Percentiles rank a stretch among this genome's conserved stretches.
Evolutionary conservation across 2,113 vertebrate species (phyloP).

Genomic region (Syngnathus scovelli): DNA sequence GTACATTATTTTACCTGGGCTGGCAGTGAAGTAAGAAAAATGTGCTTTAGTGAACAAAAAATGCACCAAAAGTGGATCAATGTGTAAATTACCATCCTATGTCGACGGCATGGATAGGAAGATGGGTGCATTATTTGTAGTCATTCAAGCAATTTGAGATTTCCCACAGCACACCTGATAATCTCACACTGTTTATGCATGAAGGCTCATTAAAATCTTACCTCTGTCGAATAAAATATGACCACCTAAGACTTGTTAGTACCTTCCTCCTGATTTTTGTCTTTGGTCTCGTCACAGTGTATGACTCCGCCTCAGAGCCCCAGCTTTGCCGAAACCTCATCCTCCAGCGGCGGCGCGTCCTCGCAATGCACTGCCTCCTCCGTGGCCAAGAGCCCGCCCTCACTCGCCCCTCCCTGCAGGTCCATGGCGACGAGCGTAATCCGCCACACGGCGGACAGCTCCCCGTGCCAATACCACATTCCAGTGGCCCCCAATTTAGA

Average conservation of each 20-base stretch:
- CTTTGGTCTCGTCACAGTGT: slow-evolving; percentile 70
- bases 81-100: too few relatives aligned
- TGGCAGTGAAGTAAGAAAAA: too few relatives aligned
- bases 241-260: background rate
- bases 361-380: slow-evolving; percentile 36
- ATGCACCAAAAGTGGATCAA: too few relatives aligned
- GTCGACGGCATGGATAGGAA: too few relatives aligned
- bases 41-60: too few relatives aligned
- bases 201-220: background rate
- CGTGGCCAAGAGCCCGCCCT: slow-evolving; percentile 31
- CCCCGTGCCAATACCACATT: slow-evolving; percentile 65
- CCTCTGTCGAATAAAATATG: background rate
- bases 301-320: slow-evolving; percentile 98
- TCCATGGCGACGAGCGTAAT: slow-evolving; percentile 86
- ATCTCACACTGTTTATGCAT: background rate
- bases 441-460: slow-evolving; percentile 81
- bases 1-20: too few relatives aligned
- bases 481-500: slow-evolving; percentile 52
- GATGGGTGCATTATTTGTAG: too few relatives aligned
- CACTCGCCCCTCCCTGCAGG: slow-evolving; percentile 61
- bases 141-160: background rate
- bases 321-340: slow-evolving; percentile 75
- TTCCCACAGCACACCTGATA: too few relatives aligned
- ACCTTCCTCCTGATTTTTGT: background rate
- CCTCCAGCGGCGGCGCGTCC: slow-evolving; percentile 47